Evolutionary conservation across 2,797 vertebrate species (phyloP), one percentile per base, ranked within the genome.

Genomic region (Eremophila alpestris): DNA sequence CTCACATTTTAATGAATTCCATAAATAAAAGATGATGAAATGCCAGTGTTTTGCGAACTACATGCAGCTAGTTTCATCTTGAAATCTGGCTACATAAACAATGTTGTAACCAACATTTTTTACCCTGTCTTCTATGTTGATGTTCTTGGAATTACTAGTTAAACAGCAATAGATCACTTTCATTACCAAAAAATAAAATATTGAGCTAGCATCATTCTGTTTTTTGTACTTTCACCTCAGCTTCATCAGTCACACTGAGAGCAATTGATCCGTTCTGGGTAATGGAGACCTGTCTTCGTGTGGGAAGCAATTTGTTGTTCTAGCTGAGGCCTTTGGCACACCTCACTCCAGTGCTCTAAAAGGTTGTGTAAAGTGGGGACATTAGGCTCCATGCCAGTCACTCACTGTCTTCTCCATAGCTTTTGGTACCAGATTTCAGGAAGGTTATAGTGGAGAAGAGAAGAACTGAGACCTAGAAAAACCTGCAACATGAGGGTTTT

Each of bases 11-110:
- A 97, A 95, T 94, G 95, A 96, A 94, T 95, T 96, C 94, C 96
- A 97, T 96, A 97, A 97, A 96, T 96, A 97, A 96, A 97, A 97
- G 76, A 96, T 91, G 94, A 96, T 91, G 81, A 96, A 97, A 96
- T 60, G 70, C 80, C 95, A 90, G 29, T 83, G 83, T 89, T 94
- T 95, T 84, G 88, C 0, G 12, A 95, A 90, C 92, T 87, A 45
- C 60, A 20, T 38, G 29, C 84, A 87, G 68, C 63, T 83, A 94
- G 92, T 86, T 96, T 95, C 87, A 79, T 94, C 87, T 96, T 91
- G 76, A 95, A 95, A 90, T 96, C 93, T 92, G 75, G 80, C 65
- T 95, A 77, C 56, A 83, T 88, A 92, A 94, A 92, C 76, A 95
- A 75, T 82, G 52, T 24, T 74, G 43, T 51, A 88, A 80, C 69